A percentile compares a stretch with the other conserved stretches of the same genome.
These are phyloP conservation scores for Catharus minimus DNA, from an alignment of 2,113 vertebrate genomes.

Conservation along the genomic window DNA sequence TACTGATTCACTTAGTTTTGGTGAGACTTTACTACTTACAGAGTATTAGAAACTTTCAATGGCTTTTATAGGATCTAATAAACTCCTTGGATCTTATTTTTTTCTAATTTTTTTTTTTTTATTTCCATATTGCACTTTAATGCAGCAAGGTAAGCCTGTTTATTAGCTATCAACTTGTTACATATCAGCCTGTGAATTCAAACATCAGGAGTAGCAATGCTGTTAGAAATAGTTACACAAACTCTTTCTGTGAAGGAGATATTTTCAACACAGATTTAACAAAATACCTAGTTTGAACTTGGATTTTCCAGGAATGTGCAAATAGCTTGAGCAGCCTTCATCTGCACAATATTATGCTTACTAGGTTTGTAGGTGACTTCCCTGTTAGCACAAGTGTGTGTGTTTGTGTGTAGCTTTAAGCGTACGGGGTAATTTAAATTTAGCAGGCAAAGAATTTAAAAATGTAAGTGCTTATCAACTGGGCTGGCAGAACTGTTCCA, in stretches of 20 bases:
- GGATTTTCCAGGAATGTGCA: not conserved
- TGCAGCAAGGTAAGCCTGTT: not conserved
- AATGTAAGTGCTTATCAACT: conserved; percentile 20
- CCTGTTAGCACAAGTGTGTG: not conserved
- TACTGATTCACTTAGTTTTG: not conserved
- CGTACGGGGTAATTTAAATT: conserved; percentile 30
- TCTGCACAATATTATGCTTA: not conserved
- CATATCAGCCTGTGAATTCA: not conserved
- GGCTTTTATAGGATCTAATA: not conserved
- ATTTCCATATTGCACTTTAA: not conserved
- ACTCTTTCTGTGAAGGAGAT: not conserved
- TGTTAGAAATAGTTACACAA: not conserved
- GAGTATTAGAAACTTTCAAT: not conserved
- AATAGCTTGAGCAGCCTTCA: not conserved
- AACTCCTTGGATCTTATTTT: not conserved
- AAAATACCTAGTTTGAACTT: not conserved
- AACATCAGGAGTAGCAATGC: not conserved
- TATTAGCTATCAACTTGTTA: not conserved
- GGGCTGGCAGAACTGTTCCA: conserved; percentile 34
- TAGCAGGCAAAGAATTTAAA: conserved; percentile 34
- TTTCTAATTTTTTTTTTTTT: not conserved
- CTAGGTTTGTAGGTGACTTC: not conserved
- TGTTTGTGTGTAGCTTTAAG: not conserved
- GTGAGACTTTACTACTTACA: not conserved
- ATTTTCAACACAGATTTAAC: not conserved